Conservation (phyloP, 2,888 invertebrate species). For the Eupithecia vulgata region DNA sequence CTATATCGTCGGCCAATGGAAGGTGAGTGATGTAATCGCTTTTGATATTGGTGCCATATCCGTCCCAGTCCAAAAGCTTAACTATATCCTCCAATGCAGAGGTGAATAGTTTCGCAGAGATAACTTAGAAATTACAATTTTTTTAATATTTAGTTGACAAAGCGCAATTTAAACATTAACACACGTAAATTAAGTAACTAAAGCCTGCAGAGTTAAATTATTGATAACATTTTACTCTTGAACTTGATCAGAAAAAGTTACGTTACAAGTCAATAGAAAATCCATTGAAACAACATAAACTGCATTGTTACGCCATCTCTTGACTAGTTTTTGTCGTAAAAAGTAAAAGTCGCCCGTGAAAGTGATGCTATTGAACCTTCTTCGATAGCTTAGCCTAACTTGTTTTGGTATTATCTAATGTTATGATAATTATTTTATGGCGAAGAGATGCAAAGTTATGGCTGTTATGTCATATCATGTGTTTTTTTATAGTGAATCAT, state of each 20-base stretch:
- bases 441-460: conserved; percentile 5
- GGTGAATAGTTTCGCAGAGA: too few relatives aligned
- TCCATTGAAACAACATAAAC: not conserved
- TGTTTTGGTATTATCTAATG: conserved; percentile 29
- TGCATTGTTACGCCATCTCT: conserved; percentile 28
- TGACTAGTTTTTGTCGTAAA: conserved; percentile 28
- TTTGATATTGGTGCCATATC: too few relatives aligned
- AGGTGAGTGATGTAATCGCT: too few relatives aligned
- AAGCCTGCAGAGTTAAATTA: not conserved
- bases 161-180: too few relatives aligned
- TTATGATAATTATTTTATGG: conserved; percentile 8
- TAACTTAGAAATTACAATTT: not conserved
- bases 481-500: not conserved
- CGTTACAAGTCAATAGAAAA: conserved; percentile 9
- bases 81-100: too few relatives aligned
- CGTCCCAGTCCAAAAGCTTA: too few relatives aligned
- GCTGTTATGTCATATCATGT: not conserved
- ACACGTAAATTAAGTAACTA: not conserved
- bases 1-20: too few relatives aligned
- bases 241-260: conserved; percentile 8
- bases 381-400: conserved; percentile 20
- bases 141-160: not conserved
- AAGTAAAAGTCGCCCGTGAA: conserved; percentile 36
- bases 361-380: conserved; percentile 34
- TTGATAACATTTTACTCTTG: not conserved